Evolutionary conservation across 2,888 invertebrate genomes (phyloP).

Genomic region (Himalopsyche japonica): DNA sequence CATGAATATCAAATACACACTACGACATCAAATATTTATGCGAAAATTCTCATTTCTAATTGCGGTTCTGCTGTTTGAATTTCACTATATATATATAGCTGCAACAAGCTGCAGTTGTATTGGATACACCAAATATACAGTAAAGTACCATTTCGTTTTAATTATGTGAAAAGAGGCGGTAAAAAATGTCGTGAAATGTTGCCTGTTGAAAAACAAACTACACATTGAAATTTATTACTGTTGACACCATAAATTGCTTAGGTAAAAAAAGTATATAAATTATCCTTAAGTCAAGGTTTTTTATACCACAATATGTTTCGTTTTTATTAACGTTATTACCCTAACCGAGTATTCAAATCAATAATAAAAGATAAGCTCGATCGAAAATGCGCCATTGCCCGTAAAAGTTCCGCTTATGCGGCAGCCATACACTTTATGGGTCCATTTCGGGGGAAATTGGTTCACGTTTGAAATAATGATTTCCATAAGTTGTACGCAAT

Average conservation of each 20-base stretch:
- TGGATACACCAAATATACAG: not conserved
- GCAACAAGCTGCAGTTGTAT: too few species aligned
- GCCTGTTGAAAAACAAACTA: not conserved
- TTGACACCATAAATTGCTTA: not conserved
- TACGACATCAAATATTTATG: too few species aligned
- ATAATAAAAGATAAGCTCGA: not conserved
- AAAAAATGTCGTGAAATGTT: not conserved
- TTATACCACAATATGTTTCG: not conserved
- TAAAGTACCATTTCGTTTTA: not conserved
- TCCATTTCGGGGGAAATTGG: not conserved
- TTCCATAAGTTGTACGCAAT: too few species aligned
- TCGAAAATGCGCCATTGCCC: not conserved
- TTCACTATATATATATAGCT: too few species aligned
- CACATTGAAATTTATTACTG: not conserved
- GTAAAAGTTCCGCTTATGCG: not conserved
- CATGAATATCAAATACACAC: too few species aligned
- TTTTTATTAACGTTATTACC: not conserved
- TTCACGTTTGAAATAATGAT: not conserved
- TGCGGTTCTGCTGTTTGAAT: too few species aligned
- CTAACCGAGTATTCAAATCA: not conserved
- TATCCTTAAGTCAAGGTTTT: not conserved
- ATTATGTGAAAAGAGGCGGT: not conserved
- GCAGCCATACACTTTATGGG: not conserved
- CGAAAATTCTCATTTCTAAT: too few species aligned
- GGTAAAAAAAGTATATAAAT: not conserved